These are phyloP conservation scores for Hemiscyllium ocellatum DNA, from an alignment of 2,113 vertebrate species.

Conservation along the genomic window DNA sequence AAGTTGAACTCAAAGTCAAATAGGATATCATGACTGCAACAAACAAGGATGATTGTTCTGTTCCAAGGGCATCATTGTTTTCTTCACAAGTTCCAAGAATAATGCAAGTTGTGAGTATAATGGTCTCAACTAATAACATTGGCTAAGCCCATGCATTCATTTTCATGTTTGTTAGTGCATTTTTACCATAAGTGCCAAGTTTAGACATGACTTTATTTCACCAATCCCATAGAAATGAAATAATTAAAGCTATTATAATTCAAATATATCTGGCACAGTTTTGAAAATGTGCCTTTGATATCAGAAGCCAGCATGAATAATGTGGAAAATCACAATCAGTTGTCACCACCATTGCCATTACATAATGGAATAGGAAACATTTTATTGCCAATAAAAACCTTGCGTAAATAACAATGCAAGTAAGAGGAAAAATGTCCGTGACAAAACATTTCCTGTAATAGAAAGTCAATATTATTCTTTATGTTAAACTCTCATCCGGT, in stretches of 20 bases:
- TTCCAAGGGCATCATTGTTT: background rate
- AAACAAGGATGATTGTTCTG: background rate
- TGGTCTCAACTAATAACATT: background rate
- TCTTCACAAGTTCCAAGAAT: background rate
- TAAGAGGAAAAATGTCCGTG: background rate
- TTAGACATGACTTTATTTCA: background rate
- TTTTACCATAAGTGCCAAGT: background rate
- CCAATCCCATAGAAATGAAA: background rate
- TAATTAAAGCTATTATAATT: background rate
- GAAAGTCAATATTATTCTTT: background rate
- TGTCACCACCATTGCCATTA: background rate
- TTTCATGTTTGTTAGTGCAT: background rate
- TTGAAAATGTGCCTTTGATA: background rate
- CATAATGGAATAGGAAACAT: background rate
- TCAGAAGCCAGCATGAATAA: conserved; percentile 2
- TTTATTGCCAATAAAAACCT: background rate
- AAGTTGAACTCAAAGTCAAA: background rate
- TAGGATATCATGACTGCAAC: background rate
- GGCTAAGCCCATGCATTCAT: background rate
- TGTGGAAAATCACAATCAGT: background rate
- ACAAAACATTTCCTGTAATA: background rate
- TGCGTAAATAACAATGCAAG: conserved; percentile 1
- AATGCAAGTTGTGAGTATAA: background rate
- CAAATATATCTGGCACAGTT: background rate
- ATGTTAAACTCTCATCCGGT: background rate